A percentile compares a stretch with the other conserved stretches of the same genome.
Conservation (phyloP, 1,140 invertebrate genomes). For the Bombyx mandarina region DNA sequence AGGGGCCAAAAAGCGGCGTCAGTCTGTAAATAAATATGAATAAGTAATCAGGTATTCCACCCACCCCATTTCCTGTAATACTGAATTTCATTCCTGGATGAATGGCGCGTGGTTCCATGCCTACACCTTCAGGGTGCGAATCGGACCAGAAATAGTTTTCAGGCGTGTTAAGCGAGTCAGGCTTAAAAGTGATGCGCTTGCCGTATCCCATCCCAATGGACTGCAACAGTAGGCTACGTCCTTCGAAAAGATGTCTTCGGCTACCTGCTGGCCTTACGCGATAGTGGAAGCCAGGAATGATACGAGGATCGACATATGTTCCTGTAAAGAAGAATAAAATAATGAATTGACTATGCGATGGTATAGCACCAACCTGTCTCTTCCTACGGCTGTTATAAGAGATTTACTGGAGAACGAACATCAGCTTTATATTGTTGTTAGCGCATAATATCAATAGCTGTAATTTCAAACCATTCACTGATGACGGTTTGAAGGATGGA, state of each 20-base stretch:
- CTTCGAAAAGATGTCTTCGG: constrained; percentile 76
- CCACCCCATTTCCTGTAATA: constrained; percentile 72
- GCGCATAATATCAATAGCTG: too few species aligned
- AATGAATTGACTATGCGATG: not conserved
- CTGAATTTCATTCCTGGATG: constrained; percentile 76
- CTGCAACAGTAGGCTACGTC: constrained; percentile 74
- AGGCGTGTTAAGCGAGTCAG: constrained; percentile 75
- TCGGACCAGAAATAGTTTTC: constrained; percentile 86
- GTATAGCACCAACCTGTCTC: not conserved
- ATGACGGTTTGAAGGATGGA: too few species aligned
- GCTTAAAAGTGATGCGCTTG: constrained; percentile 81
- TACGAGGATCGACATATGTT: constrained; percentile 81
- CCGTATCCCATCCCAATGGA: constrained; percentile 84
- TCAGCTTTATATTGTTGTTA: too few species aligned
- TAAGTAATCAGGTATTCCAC: constrained; percentile 7
- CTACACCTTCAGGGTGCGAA: constrained; percentile 80
- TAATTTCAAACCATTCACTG: too few species aligned
- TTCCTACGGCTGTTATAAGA: too few species aligned
- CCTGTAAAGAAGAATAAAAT: constrained; percentile 59
- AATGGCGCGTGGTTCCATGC: constrained; percentile 78
- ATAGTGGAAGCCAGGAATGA: constrained; percentile 82
- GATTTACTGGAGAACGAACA: too few species aligned
- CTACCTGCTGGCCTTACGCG: constrained; percentile 76
- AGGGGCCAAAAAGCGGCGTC: constrained; percentile 4
- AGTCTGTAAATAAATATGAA: not conserved